Evolutionary conservation across 2,888 invertebrate species (phyloP).

Genomic region (Leptarthrus brevirostris): DNA sequence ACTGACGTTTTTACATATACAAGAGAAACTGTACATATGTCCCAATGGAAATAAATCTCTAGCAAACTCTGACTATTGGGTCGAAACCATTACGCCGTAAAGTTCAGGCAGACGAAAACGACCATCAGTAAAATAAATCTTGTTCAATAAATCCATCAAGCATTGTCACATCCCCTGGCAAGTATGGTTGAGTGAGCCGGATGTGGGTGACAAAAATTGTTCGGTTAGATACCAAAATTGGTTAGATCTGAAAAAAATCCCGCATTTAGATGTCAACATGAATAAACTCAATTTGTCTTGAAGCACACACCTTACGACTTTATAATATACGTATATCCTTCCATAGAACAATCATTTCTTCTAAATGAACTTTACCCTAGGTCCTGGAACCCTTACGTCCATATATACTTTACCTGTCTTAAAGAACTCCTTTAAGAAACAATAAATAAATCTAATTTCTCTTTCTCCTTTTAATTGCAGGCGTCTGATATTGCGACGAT

Average conservation of each 20-base stretch:
- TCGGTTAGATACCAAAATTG: constrained; percentile 15
- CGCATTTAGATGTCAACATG: constrained; percentile 36
- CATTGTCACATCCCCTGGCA: constrained; percentile 49
- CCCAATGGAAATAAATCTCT: constrained; percentile 16
- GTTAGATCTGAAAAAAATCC: constrained; percentile 33
- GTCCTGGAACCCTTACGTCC: neutral
- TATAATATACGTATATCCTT: neutral
- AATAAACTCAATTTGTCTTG: constrained; percentile 40
- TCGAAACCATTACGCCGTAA: constrained; percentile 23
- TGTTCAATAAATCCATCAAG: constrained; percentile 52
- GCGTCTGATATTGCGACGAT: constrained; percentile 55
- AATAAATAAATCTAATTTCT: constrained; percentile 6
- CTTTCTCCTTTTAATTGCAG: constrained; percentile 41
- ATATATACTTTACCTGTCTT: neutral
- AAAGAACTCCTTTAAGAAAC: neutral
- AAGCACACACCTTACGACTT: constrained; percentile 11
- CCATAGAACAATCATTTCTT: constrained; percentile 7
- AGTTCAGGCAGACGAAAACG: constrained; percentile 20
- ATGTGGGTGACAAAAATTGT: constrained; percentile 16
- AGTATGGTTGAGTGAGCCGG: constrained; percentile 4
- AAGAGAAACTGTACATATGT: constrained; percentile 8
- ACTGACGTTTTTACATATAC: neutral
- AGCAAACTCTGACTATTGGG: constrained; percentile 11
- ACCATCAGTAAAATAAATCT: constrained; percentile 45
- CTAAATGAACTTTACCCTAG: constrained; percentile 8